Evolutionary conservation across 1,140 invertebrate species (phyloP), one percentile per base, ranked within the genome.

Genomic region (Anastrepha ludens): DNA sequence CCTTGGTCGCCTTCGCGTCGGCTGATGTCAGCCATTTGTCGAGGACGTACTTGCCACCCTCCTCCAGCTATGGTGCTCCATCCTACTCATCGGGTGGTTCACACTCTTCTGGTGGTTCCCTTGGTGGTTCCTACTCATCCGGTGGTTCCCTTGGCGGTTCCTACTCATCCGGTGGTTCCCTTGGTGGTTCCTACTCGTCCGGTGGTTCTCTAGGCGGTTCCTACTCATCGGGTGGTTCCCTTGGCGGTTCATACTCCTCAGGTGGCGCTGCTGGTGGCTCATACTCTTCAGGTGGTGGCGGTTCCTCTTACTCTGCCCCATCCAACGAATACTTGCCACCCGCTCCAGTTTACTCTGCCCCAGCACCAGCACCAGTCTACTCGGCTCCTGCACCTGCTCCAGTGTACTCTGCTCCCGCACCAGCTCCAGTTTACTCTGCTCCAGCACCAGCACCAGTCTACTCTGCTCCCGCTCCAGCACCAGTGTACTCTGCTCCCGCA

Each of bases 21-120:
- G 91, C 91, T 88, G 91, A 92, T 90, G 91, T 92, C 11, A 92
- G 91, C 90, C 91, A 92, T 70, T 88, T 92, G 90, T 85, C 89
- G 44, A 90, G 74, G 81, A 89, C 88, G 74, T 91, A 91, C 67
- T 88, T 91, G 89, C 90, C 91, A 60, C 89, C 89, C 44, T 59
- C 7, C 87, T 4, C 86, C 60, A 41, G 29, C 1, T 29, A 29
- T 29, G 29, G 58, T 78, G 0, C 87, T 15, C 86, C 91, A 88
- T 90, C 6, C 67, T 88, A 1, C 90, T 65, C 70, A 29, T 29
- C 29, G 29, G 60, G 60, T 62, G 15, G 8, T 17, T 62, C 60
- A 62, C 15, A 62, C n/a, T 62, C 60, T 62, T 62, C 60, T 5
- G 60, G 60, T 4, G 60, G 60, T 62, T 62, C n/a, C 15, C 4